Evolutionary conservation across 2,797 vertebrate species (phyloP).

Genomic region (Hafferia zeledoni): DNA sequence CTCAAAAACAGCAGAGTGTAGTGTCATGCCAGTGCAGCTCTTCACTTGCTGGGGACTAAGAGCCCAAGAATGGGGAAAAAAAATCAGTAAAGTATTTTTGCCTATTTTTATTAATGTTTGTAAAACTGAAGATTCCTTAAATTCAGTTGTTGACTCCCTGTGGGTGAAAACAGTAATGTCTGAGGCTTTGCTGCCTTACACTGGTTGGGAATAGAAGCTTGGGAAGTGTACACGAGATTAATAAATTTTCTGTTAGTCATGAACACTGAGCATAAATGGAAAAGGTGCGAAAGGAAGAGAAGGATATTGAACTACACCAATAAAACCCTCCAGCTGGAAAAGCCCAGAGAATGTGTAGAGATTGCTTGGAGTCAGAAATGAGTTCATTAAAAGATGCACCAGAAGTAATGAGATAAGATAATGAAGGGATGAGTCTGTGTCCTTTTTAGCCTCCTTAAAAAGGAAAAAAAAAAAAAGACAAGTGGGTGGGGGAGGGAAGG

Average conservation of each 20-base stretch:
- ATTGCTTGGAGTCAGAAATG: not conserved
- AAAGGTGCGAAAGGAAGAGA: not conserved
- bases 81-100: not conserved
- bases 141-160: not conserved
- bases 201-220: not conserved
- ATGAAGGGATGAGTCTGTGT: not conserved
- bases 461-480: no score
- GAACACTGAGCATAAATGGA: not conserved
- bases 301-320: not conserved
- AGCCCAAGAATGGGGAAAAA: not conserved
- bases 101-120: not conserved
- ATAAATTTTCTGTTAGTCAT: not conserved
- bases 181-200: not conserved
- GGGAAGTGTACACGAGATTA: not conserved
- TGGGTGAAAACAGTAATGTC: rapidly evolving
- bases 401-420: slow-evolving; percentile 6
- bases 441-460: not conserved
- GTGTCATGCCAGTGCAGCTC: not conserved
- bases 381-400: not conserved
- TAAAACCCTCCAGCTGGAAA: slow-evolving; percentile 16
- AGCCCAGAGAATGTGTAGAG: not conserved
- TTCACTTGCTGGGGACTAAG: not conserved
- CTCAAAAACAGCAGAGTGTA: rapidly evolving
- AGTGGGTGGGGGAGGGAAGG: not conserved
- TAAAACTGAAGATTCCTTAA: not conserved